phyloP scores from a whole-genome alignment of 2,113 vertebrate genomes.

The Sebastes schlegelii region DNA sequence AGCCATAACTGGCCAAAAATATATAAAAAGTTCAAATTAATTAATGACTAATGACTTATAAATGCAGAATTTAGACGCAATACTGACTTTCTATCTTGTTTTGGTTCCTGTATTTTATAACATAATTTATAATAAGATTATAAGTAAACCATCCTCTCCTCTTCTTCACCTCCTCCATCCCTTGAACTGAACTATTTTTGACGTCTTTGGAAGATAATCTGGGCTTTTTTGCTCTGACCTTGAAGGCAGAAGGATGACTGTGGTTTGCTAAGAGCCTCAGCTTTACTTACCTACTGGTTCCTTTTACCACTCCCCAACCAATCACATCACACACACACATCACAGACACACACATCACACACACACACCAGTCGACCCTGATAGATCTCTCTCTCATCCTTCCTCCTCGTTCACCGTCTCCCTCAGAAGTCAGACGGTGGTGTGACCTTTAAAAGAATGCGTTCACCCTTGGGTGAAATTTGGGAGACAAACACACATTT shows the following conservation, averaged over 20 bases:
- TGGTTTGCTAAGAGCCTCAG: conserved; percentile 39
- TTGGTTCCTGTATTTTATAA: not conserved
- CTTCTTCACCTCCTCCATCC: not conserved
- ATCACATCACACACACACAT: not conserved
- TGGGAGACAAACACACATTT: not conserved
- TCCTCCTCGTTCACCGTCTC: not conserved
- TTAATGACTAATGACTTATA: no score
- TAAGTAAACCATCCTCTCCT: not conserved
- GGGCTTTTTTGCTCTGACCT: conserved; percentile 40
- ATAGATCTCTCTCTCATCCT: not conserved
- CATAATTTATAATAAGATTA: conserved; percentile 2
- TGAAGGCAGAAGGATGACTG: conserved; percentile 50
- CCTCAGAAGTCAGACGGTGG: not conserved
- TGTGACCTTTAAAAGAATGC: conserved; percentile 20
- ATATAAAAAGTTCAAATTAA: no score
- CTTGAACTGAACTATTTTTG: conserved; percentile 27
- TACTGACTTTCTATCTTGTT: not conserved
- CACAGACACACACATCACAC: fast-evolving
- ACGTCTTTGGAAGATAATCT: conserved; percentile 42
- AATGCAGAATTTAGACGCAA: not conserved
- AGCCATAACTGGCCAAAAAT: no score
- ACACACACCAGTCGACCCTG: no score
- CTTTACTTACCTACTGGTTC: conserved; percentile 27
- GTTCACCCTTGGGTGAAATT: conserved; percentile 1
- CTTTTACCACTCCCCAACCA: conserved; percentile 1